Base-by-base conservation (phyloP, 2,888 invertebrate species). In the Neoscelio sp. region DNA sequence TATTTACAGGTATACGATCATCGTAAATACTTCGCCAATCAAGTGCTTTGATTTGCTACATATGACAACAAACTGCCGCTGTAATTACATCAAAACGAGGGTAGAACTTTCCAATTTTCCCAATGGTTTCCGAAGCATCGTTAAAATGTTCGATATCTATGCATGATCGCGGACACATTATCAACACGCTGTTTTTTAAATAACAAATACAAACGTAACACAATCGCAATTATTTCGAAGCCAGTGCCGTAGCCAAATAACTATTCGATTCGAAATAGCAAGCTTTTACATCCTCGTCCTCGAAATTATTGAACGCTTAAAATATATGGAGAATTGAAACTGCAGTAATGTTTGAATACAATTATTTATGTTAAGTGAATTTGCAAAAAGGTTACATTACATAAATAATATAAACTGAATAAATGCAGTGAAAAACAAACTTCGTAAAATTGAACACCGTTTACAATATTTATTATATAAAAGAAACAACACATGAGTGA, bases 61-160 rank as follows among this genome's bases (percentile, higher is more conserved):
- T 70, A 68, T 64, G 20, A 50, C 35, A 38, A 64, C 35, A 44
- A 42, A 78, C 56, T 52, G 64, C 40, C 26, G 20, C 62, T 60
- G 74, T 74, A 74, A 78, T 79, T 75, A 70, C 64, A 65, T 30
- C 28, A 46, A 64, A 74, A 65, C 52, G 70, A 79, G 64, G 70
- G 60, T 74, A 65, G 74, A 79, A 79, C 78, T 79, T 79, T 79
- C 78, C 70, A 64, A 74, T 70, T 70, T 70, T 58, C 50, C 50
- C 50, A 20, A 56, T 60, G 56, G 50, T 54, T 58, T 70, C 15
- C 50, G 42, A 38, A 58, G 44, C 60, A 67, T 64, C 62, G 46
- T 62, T 65, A 70, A 74, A 74, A 78, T 65, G 35, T 62, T 68
- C 38, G 62, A 56, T 74, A 78, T 58, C 68, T 70, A 70, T 70